These are phyloP conservation scores for Helicorthomorpha holstii DNA, from an alignment of 1,140 invertebrate species.

Conservation along the genomic window DNA sequence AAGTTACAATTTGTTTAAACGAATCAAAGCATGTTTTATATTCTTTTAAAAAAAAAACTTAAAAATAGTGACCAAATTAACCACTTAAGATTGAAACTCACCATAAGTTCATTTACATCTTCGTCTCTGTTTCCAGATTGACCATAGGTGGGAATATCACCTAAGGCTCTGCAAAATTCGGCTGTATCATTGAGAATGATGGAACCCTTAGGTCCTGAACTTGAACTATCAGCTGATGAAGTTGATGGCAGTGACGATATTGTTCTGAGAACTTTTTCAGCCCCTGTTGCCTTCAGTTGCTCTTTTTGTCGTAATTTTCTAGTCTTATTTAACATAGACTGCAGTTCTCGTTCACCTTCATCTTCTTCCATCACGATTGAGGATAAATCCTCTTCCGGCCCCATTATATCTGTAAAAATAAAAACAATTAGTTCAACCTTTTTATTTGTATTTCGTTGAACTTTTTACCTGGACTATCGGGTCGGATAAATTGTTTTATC, in stretches of 20 bases:
- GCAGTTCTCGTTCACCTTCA: conserved; percentile 54
- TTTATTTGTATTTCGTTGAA: no score
- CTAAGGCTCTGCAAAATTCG: conserved; percentile 89
- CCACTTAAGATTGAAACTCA: conserved; percentile 21
- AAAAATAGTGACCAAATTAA: neutral
- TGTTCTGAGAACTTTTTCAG: neutral
- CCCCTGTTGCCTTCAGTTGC: neutral
- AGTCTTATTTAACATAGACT: conserved; percentile 53
- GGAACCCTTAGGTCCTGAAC: no score
- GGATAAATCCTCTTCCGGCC: conserved; percentile 34
- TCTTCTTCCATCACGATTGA: conserved; percentile 46
- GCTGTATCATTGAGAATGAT: conserved; percentile 86
- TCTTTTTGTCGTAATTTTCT: conserved; percentile 35
- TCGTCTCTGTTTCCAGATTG: conserved; percentile 70
- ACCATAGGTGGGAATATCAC: conserved; percentile 86
- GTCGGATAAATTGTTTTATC: no score
- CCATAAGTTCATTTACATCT: conserved; percentile 62
- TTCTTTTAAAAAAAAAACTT: neutral
- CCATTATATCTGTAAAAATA: no score
- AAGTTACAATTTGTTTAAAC: no score
- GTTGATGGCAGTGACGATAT: no score
- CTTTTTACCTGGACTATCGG: no score
- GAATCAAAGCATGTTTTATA: neutral
- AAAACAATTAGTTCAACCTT: no score
- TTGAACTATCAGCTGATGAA: no score